Base-by-base conservation (phyloP, 1,140 invertebrate species). In the Polypedilum vanderplanki region DNA sequence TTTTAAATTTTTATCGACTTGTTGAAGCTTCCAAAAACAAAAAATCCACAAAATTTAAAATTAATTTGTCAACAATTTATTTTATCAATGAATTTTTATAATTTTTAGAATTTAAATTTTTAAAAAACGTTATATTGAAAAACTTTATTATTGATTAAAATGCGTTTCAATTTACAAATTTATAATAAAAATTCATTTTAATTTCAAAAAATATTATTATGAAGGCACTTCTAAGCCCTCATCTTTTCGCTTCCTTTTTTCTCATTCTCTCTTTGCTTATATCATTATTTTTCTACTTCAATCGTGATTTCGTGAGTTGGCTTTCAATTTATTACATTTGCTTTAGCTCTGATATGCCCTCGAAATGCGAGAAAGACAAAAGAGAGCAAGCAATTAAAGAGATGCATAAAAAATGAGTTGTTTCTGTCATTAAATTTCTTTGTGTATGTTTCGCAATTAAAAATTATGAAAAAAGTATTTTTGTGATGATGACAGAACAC, bases 331-430 rank as follows among this genome's bases (percentile, higher is more conserved):
- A 57, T n/a, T 57, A n/a, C 46, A n/a, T 57, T 57, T 57, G 3
- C 46, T n/a, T 57, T 57, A 3, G 24, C 24, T n/a, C 41, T 57
- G 8, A 57, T 33, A 57, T 57, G 46, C 46, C 46, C 46, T 12
- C 46, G 12, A 57, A 57, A 57, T 57, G 46, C 12, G 46, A 57
- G 12, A n/a, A n/a, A 57, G n/a, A 57, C 46, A 57, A 57, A 57
- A 57, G 12, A 57, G n/a, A 57, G 46, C 46, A 15, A 57, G 46
- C 46, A 57, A 70, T 70, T 70, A 70, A 8, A 57, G 65, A 70
- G 20, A 70, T 70, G 65, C 65, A 70, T 70, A 70, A 70, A 18
- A 70, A 70, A 70, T 70, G 65, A 70, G 46, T 57, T n/a, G 0
- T 4, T 12, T 15, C 46, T 12, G 41, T 46, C 41, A 46, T 57